Conservation (phyloP, 2,113 vertebrate species). For the Saccopteryx leptura region DNA sequence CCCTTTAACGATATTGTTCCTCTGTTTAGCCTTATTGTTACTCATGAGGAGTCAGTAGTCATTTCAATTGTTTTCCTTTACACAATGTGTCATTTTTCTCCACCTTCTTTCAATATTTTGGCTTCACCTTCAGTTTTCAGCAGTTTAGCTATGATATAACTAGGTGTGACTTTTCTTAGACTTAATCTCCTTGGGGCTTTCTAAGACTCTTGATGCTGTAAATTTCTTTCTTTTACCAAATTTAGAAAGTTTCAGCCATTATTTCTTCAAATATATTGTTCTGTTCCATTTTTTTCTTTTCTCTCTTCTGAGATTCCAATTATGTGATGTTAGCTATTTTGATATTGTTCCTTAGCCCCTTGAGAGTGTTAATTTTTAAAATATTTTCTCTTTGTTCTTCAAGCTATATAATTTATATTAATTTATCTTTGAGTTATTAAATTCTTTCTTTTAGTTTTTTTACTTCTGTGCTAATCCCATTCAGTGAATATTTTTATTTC, state of each 20-base stretch:
- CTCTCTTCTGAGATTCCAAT: neutral
- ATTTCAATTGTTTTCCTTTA: neutral
- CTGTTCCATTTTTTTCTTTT: neutral
- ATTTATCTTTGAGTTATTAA: neutral
- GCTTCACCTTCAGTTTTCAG: neutral
- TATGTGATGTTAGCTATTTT: neutral
- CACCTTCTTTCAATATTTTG: neutral
- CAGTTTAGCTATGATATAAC: neutral
- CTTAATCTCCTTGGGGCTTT: neutral
- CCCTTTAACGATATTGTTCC: neutral
- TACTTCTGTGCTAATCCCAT: neutral
- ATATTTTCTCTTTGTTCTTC: neutral
- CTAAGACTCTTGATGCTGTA: neutral
- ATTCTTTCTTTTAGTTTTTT: neutral
- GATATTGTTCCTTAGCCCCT: neutral
- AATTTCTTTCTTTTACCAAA: slow-evolving; percentile 31
- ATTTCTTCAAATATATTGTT: neutral
- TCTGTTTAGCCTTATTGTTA: neutral
- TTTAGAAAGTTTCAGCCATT: neutral
- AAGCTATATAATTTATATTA: neutral
- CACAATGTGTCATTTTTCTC: neutral
- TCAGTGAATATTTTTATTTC: slow-evolving; percentile 23
- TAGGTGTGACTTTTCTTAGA: neutral
- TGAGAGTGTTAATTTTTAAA: neutral
- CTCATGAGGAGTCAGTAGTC: neutral